Evolutionary conservation across 2,113 vertebrate species (phyloP), one percentile per base, ranked within the genome.

Genomic region (Spheniscus mendiculus): DNA sequence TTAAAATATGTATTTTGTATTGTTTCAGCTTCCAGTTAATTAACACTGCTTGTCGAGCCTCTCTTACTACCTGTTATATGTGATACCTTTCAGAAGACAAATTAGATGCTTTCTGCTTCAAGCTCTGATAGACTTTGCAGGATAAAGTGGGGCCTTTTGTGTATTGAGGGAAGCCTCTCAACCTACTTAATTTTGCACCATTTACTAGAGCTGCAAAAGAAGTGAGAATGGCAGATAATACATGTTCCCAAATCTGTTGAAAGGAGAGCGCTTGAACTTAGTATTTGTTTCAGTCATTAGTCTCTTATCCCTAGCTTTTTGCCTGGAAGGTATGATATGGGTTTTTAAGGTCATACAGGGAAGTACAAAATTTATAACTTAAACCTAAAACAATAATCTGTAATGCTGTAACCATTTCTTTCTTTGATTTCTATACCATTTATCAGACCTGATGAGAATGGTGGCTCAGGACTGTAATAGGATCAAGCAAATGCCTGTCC

Each of bases 21-120:
- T 94, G 29, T 72, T 93, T 87, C 92, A 89, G 29, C 67, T 53
- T 62, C 19, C 34, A 34, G 55, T 66, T 93, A 95, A 92, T 95
- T 96, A 91, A 27, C 11, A 23, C 12, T 66, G 13, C 21, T 66
- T 76, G 34, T 44, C 2, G 15, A 87, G 9, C 29, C 10, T 71
- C 67, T 66, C 23, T 77, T 70, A 7, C 25, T 85, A 27, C n/a
- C 65, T 84, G 7, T 45, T 42, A 5, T 47, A 38, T 6, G 17
- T 34, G 27, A 22, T 76, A 44, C 21, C 50, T 69, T 91, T 62
- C 66, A 90, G 61, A 94, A 92, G 42, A 45, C 10, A 83, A 81
- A 38, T 9, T 12, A 67, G 66, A 63, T 38, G 15, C 4, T 71
- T 94, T 88, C 49, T 77, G 15, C 29, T 32, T 91, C 58, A 58